Percentiles rank a stretch among this genome's conserved stretches.
phyloP scores from a whole-genome alignment of 2,113 vertebrate species.

The Gadus chalcogrammus region DNA sequence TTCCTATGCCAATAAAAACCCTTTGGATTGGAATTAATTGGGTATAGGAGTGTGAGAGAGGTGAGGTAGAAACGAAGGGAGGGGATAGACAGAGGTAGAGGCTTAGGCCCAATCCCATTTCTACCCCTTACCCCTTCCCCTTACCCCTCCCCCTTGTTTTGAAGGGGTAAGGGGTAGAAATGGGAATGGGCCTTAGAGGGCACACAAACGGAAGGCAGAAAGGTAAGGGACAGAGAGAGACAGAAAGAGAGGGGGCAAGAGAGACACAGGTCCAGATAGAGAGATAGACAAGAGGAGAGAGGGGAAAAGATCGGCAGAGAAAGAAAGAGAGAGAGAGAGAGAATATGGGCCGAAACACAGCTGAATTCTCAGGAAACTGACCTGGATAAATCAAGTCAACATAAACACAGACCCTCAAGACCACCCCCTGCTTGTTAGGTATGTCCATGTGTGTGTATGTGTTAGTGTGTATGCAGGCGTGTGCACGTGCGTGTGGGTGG shows the following conservation, averaged over 20 bases:
- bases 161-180: too few relatives aligned
- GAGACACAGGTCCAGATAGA: background rate
- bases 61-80: background rate
- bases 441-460: constrained; percentile 27
- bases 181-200: too few relatives aligned
- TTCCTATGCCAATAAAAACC: too few relatives aligned
- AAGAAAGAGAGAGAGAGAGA: constrained; percentile 35
- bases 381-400: constrained; percentile 67
- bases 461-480: constrained; percentile 13
- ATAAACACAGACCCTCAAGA: constrained; percentile 58
- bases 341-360: constrained; percentile 46
- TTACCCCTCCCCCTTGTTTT: too few relatives aligned
- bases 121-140: too few relatives aligned
- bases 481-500: constrained; percentile 13
- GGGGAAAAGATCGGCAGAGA: constrained; percentile 9
- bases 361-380: constrained; percentile 52
- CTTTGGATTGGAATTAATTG: too few relatives aligned
- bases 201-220: constrained; percentile 11
- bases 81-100: background rate
- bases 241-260: constrained; percentile 14
- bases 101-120: too few relatives aligned
- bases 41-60: too few relatives aligned
- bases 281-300: background rate
- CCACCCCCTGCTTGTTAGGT: background rate
- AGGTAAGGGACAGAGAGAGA: constrained; percentile 10